These are phyloP conservation scores for Spizaetus ornatus DNA, from an alignment of 2,113 vertebrate genomes.

Conservation along the genomic window DNA sequence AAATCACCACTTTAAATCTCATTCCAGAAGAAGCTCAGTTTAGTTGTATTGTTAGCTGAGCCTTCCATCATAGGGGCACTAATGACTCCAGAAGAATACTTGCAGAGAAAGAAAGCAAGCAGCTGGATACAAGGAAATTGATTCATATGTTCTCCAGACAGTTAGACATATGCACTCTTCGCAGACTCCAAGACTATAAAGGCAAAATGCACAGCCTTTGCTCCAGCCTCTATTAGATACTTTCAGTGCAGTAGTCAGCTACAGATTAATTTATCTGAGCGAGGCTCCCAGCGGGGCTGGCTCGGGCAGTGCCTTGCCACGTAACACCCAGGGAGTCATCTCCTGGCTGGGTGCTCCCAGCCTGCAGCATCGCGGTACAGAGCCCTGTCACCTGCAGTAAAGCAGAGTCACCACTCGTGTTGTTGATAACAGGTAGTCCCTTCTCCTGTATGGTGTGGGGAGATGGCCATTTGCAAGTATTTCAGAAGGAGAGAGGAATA, in stretches of 20 bases:
- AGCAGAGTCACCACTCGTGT: neutral
- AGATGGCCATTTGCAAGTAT: neutral
- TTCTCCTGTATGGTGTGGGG: neutral
- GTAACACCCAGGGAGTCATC: neutral
- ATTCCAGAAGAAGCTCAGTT: neutral
- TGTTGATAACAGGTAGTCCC: neutral
- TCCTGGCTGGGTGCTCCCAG: neutral
- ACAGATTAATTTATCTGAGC: neutral
- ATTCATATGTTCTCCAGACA: neutral
- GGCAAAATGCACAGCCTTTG: neutral
- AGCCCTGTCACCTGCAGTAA: neutral
- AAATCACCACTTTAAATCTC: neutral
- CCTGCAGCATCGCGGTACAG: fast-evolving
- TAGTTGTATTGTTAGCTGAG: neutral
- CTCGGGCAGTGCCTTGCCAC: neutral
- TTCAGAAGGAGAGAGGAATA: neutral
- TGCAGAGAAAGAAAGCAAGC: neutral
- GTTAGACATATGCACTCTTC: neutral
- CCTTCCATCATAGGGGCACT: neutral
- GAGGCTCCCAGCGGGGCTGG: neutral
- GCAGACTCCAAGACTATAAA: neutral
- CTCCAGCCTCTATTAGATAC: neutral
- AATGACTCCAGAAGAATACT: neutral
- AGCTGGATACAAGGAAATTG: neutral
- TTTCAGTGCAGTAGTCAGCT: neutral